Base-by-base conservation (phyloP, 2,888 invertebrate species). In the Catocala nupta region DNA sequence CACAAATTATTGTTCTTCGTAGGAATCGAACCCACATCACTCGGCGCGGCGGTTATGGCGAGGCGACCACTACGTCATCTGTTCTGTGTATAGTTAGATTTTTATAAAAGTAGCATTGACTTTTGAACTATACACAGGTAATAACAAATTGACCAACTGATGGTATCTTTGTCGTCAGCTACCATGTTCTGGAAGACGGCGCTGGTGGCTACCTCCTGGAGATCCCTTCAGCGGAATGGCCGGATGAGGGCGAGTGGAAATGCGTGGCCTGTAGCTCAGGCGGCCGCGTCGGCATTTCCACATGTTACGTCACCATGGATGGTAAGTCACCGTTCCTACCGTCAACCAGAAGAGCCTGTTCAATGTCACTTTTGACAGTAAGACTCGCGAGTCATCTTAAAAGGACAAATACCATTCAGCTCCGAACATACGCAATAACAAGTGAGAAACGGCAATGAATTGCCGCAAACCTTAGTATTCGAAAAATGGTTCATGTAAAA, bases 201-300 rank as follows among this genome's bases (percentile, higher is more conserved):
- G 95, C 97, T 50, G 98, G 98, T 42, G 96, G 97, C 44, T 97
- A 97, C 85, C 95, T 96, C 82, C 89, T 98, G 58, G 96, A 97
- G 86, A 95, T 97, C 6, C 95, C 95, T 71, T 95, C 96, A 0
- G 95, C 97, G 0, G 97, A 97, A 89, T 96, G 97, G 72, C 95
- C 95, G 48, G 98, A 98, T 83, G 97, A 97, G 77, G 98, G 98
- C 12, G 97, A 98, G 85, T 98, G 98, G 97, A 98, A 98, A 87
- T 98, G 98, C 83, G 97, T 97, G 10, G 97, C 97, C 7, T 96
- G 96, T 12, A 97, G 96, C 84, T 90, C 95, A 11, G 96, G 96
- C 49, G 97, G 97, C 56, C 95, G 96, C 69, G 96, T 96, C 72
- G 97, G 97, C 65, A 97, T 97, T 67, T 95, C 97, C 34, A 95